These are phyloP conservation scores for Alviniconcha marisindica DNA, from an alignment of 1,140 invertebrate genomes.

Conservation along the genomic window DNA sequence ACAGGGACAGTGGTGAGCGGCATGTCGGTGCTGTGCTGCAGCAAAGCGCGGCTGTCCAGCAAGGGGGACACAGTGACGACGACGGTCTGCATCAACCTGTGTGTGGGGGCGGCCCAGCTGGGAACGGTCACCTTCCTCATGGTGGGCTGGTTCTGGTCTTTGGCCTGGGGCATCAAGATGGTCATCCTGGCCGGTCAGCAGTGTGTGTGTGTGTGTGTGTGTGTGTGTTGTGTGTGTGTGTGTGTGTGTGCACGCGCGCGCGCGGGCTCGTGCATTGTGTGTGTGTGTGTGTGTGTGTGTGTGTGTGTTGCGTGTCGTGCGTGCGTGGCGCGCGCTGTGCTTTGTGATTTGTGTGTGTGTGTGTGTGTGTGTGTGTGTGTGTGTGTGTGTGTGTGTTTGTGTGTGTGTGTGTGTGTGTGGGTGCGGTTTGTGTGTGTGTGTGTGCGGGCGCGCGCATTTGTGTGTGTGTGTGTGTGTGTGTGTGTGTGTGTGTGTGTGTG, in stretches of 20 bases:
- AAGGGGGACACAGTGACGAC: slow-evolving; percentile 69
- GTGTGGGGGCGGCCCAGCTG: slow-evolving; percentile 90
- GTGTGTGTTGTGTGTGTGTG: not conserved
- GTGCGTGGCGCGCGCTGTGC: not conserved
- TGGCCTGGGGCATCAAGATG: slow-evolving; percentile 97
- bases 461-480: slow-evolving; percentile 32
- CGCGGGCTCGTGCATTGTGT: not conserved
- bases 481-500: slow-evolving; percentile 5
- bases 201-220: not conserved
- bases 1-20: slow-evolving; percentile 92
- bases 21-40: slow-evolving; percentile 90
- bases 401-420: not conserved
- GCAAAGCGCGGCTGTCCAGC: slow-evolving; percentile 87
- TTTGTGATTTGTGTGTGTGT: slow-evolving; percentile 87
- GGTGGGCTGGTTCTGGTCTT: slow-evolving; percentile 98
- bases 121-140: slow-evolving; percentile 96
- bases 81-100: slow-evolving; percentile 84
- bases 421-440: slow-evolving; percentile 13
- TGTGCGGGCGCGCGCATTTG: not conserved
- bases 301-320: too few species aligned
- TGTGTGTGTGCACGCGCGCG: too few species aligned
- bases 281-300: not conserved
- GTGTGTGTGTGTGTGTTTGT: not conserved
- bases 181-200: slow-evolving; percentile 75
- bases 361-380: slow-evolving; percentile 36